Conservation (phyloP, 2,888 invertebrate species). For the Ypsolopha scabrella region DNA sequence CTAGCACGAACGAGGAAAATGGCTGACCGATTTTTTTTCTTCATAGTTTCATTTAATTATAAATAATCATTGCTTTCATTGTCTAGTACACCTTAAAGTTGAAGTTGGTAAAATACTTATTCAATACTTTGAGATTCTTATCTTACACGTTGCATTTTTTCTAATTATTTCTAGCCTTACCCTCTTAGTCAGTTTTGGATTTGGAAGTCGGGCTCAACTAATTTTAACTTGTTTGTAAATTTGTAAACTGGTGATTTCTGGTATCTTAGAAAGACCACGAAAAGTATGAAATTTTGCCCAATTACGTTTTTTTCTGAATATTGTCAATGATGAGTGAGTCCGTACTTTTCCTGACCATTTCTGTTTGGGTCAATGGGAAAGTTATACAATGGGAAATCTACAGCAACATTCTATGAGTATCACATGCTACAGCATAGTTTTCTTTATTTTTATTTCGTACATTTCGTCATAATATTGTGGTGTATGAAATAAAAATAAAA, state of each 20-base stretch:
- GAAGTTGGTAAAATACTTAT: constrained; percentile 67
- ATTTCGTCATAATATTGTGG: background rate
- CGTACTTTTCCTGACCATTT: background rate
- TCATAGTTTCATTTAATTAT: constrained; percentile 44
- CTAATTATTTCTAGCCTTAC: constrained; percentile 59
- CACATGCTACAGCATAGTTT: constrained; percentile 43
- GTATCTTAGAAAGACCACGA: background rate
- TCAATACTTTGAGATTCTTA: constrained; percentile 59
- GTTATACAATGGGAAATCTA: constrained; percentile 34
- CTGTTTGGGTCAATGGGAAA: background rate
- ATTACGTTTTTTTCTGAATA: no score
- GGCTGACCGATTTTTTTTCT: constrained; percentile 44
- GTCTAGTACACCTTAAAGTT: constrained; percentile 52
- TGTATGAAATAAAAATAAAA: constrained; percentile 47
- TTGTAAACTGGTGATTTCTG: background rate
- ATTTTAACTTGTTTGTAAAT: constrained; percentile 6
- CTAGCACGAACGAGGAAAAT: constrained; percentile 54
- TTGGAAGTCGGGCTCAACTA: constrained; percentile 44
- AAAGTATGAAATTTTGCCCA: background rate
- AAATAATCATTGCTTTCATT: constrained; percentile 66
- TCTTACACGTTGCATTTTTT: constrained; percentile 48
- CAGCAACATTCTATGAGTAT: constrained; percentile 53
- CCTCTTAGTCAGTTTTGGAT: constrained; percentile 27
- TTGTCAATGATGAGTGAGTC: background rate
- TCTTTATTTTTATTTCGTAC: background rate